Conservation (phyloP, 2,888 invertebrate genomes). For the Phyllotreta striolata region DNA sequence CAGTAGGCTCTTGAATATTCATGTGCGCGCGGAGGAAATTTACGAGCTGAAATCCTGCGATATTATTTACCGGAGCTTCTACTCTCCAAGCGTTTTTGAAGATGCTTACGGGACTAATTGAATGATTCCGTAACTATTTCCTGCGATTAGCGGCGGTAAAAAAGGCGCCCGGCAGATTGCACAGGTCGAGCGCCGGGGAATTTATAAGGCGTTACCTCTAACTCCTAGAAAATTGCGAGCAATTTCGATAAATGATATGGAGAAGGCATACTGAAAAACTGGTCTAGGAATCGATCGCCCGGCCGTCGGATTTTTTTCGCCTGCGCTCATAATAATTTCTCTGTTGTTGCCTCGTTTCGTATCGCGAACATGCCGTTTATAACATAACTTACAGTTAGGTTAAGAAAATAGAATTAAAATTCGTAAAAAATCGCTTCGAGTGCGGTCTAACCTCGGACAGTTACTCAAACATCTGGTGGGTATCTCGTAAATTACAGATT, state of each 20-base stretch:
- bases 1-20: too few relatives aligned
- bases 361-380: constrained; percentile 21
- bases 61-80: too few relatives aligned
- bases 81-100: not conserved
- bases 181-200: constrained; percentile 28
- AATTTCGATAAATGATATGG: constrained; percentile 36
- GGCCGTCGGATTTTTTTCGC: constrained; percentile 21
- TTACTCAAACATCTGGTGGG: not conserved
- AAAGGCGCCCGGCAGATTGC: constrained; percentile 26
- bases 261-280: constrained; percentile 27
- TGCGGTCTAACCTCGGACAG: too few relatives aligned
- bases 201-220: constrained; percentile 29
- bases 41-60: too few relatives aligned
- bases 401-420: constrained; percentile 18
- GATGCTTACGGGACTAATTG: not conserved
- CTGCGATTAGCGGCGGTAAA: constrained; percentile 2
- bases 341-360: constrained; percentile 17
- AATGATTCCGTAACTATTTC: constrained; percentile 1
- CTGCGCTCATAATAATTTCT: not conserved
- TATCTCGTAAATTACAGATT: not conserved
- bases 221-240: constrained; percentile 35
- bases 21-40: too few relatives aligned
- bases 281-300: constrained; percentile 36
- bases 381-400: constrained; percentile 7
- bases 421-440: not conserved